Percentiles rank a stretch among this genome's conserved stretches.
These are phyloP conservation scores for Danio choprae DNA, from an alignment of 2,797 vertebrate genomes.

Conservation along the genomic window DNA sequence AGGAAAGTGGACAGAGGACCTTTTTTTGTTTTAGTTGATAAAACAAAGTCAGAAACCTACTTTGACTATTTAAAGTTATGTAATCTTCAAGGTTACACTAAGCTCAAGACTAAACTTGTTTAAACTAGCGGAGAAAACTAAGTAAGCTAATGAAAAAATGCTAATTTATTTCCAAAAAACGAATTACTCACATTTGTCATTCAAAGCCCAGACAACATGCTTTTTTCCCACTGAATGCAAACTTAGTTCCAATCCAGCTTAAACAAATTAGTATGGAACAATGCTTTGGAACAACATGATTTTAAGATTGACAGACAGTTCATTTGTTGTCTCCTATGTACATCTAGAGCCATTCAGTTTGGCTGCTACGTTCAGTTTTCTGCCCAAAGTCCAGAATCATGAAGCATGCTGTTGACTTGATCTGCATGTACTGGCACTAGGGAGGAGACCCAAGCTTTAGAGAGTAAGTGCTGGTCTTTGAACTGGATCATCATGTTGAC, in stretches of 20 bases:
- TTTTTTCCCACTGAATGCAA: background rate
- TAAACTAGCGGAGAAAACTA: background rate
- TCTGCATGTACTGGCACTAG: background rate
- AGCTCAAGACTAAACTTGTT: background rate
- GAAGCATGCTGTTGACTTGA: slow-evolving; percentile 10
- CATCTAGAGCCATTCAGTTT: background rate
- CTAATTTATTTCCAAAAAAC: background rate
- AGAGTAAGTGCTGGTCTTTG: slow-evolving; percentile 36
- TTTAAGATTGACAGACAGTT: background rate
- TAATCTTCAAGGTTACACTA: no score
- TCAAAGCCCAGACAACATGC: background rate
- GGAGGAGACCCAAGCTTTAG: slow-evolving; percentile 18
- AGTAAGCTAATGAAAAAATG: background rate
- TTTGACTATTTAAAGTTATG: background rate
- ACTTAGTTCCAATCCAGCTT: background rate
- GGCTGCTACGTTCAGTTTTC: background rate
- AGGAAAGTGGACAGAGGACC: background rate
- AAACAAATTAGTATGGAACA: background rate
- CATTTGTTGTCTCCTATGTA: background rate
- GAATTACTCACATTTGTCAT: background rate
- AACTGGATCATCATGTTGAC: slow-evolving; percentile 44
- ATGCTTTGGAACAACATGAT: background rate
- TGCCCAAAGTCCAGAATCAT: slow-evolving; percentile 20
- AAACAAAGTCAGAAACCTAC: background rate
- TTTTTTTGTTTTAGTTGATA: background rate